These are phyloP conservation scores for Phalloptychus januarius DNA, from an alignment of 2,797 vertebrate species.

Conservation along the genomic window DNA sequence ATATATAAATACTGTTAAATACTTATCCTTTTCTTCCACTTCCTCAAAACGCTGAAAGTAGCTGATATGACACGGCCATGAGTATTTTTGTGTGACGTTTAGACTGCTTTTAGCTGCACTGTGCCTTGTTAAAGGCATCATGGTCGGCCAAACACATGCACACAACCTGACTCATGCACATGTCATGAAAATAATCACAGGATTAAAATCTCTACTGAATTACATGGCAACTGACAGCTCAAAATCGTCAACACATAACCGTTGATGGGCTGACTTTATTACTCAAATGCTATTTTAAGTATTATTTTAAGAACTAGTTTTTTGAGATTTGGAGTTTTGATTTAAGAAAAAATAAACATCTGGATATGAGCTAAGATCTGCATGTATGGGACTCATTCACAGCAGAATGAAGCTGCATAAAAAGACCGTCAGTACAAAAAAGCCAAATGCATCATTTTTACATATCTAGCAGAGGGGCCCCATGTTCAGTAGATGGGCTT, in stretches of 20 bases:
- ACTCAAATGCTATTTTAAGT: neutral
- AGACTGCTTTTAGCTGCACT: slow-evolving; percentile 18
- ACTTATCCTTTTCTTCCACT: neutral
- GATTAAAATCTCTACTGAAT: slow-evolving; percentile 39
- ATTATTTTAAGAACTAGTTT: neutral
- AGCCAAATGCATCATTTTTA: slow-evolving; percentile 31
- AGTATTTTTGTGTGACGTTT: slow-evolving; percentile 1
- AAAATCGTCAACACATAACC: slow-evolving; percentile 31
- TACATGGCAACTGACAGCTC: slow-evolving; percentile 20
- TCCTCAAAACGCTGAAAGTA: neutral
- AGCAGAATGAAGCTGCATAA: slow-evolving; percentile 3
- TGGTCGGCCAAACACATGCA: slow-evolving; percentile 20
- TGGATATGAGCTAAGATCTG: slow-evolving; percentile 7
- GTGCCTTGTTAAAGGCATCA: slow-evolving; percentile 12
- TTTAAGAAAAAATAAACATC: neutral
- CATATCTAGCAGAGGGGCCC: slow-evolving; percentile 50
- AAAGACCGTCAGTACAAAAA: slow-evolving; percentile 34
- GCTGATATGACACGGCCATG: neutral
- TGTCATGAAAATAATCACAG: slow-evolving; percentile 47
- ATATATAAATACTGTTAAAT: neutral
- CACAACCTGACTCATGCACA: slow-evolving; percentile 45
- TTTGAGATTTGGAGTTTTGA: neutral
- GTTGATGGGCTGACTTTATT: slow-evolving; percentile 3
- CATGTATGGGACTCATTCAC: slow-evolving; percentile 1
- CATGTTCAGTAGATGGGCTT: slow-evolving; percentile 63